Evolutionary conservation across 2,113 vertebrate species (phyloP).

Genomic region (Onychorhynchus coronatus): DNA sequence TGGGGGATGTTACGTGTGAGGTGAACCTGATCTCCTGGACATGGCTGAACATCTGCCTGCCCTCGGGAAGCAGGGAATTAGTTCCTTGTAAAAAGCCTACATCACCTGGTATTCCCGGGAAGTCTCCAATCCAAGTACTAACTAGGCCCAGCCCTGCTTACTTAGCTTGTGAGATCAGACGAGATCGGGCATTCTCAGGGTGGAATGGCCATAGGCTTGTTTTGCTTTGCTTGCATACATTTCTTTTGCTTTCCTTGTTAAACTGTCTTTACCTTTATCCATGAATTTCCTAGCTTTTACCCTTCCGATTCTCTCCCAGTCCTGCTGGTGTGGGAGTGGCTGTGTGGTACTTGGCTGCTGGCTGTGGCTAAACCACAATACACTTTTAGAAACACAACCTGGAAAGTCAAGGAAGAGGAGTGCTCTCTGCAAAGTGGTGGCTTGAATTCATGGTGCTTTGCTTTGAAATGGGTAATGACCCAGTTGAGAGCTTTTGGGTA

Average conservation of each 20-base stretch:
- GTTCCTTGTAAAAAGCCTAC: neutral
- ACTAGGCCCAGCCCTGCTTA: neutral
- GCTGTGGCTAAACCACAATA: neutral
- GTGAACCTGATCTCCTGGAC: neutral
- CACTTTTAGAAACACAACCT: neutral
- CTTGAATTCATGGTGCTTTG: neutral
- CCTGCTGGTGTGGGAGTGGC: neutral
- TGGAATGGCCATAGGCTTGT: neutral
- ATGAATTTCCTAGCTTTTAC: rapidly evolving
- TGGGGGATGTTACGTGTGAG: neutral
- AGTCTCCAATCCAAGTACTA: neutral
- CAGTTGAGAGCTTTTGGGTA: neutral
- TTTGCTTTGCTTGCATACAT: neutral
- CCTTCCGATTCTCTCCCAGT: neutral
- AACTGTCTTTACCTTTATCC: neutral
- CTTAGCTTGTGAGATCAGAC: neutral
- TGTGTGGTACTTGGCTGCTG: neutral
- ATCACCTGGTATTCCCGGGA: neutral
- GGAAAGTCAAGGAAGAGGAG: neutral
- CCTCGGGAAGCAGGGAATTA: neutral
- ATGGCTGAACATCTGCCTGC: neutral
- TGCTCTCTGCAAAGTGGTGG: neutral
- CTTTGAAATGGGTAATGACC: neutral
- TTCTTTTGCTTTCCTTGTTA: neutral
- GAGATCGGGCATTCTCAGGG: neutral